Base-by-base conservation (phyloP, 2,113 vertebrate species). In the Ceratotherium simum region DNA sequence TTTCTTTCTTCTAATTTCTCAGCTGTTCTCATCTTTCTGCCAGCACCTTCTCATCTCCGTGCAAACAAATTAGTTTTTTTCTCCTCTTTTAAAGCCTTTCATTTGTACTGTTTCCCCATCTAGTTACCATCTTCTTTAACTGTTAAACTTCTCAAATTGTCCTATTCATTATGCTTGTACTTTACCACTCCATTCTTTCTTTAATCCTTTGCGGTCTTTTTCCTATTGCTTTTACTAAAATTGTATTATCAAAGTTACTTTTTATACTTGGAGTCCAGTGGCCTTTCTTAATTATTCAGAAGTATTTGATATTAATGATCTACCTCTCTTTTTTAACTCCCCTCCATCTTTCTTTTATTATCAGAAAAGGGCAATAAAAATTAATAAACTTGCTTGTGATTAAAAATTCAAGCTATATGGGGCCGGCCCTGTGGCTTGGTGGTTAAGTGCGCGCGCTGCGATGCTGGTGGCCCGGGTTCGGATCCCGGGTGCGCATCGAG, bases 311-410 rank as follows among this genome's bases (percentile, higher is more conserved):
- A 8, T 39, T 85, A 64, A 62, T 78, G 46, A 89, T 94, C 56
- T 73, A 14, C 48, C 46, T 92, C 39, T 94, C 46, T 79, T 64
- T 70, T 64, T 29, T 93, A 90, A 64, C 11, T 8, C 33, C 6
- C 2, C 46, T 11, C 18, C 13, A 3, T 27, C 39, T 79, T 80
- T 18, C 48, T 69, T 91, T 76, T 82, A 69, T 58, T 42, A 51
- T 51, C 54, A 80, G 78, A 83, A 90, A 95, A 96, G 78, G 76
- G 9, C 36, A n/a, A 31, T 90, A 85, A 76, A 73, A 93, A 75
- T 65, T 23, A 70, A 51, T 91, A 48, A 48, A 42, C 31, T 91
- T 78, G 27, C 21, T 91, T 86, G 6, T 79, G 31, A 33, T 82
- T 95, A 88, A 93, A 81, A 94, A 51, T 72, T 83, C 20, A 60